These are phyloP conservation scores for Cheilosia pagana DNA, from an alignment of 2,888 invertebrate species.

Conservation along the genomic window DNA sequence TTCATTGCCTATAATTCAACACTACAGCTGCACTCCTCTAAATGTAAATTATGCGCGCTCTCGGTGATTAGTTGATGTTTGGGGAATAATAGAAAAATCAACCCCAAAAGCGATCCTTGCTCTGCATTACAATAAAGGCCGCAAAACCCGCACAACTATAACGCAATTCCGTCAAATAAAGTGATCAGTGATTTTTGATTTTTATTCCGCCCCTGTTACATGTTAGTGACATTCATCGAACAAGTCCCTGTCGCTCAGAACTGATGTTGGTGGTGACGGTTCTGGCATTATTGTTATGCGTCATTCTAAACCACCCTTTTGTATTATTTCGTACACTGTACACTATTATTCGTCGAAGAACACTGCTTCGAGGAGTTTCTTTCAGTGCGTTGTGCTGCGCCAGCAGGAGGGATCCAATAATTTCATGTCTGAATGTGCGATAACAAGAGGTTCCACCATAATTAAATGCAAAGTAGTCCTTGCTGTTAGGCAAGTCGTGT, in stretches of 20 bases:
- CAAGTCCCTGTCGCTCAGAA: constrained; percentile 63
- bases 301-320: constrained; percentile 25
- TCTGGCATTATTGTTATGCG: constrained; percentile 23
- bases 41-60: constrained; percentile 42
- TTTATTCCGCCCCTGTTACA: constrained; percentile 62
- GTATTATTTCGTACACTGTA: constrained; percentile 6
- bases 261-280: constrained; percentile 47
- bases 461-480: constrained; percentile 73
- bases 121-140: constrained; percentile 14
- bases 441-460: constrained; percentile 61
- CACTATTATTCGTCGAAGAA: background rate
- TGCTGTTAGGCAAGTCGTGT: constrained; percentile 44
- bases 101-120: constrained; percentile 43
- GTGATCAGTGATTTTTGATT: constrained; percentile 70
- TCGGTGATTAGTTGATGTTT: constrained; percentile 28
- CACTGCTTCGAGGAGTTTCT: constrained; percentile 11
- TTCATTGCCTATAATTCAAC: constrained; percentile 50
- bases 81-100: constrained; percentile 44
- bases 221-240: constrained; percentile 69
- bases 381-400: constrained; percentile 26
- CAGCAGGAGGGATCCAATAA: constrained; percentile 68
- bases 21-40: constrained; percentile 32
- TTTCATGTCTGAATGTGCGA: constrained; percentile 44
- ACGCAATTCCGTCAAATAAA: constrained; percentile 26
- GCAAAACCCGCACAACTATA: constrained; percentile 28